Conservation (phyloP, 2,888 invertebrate species). For the Drosophila pullipes region DNA sequence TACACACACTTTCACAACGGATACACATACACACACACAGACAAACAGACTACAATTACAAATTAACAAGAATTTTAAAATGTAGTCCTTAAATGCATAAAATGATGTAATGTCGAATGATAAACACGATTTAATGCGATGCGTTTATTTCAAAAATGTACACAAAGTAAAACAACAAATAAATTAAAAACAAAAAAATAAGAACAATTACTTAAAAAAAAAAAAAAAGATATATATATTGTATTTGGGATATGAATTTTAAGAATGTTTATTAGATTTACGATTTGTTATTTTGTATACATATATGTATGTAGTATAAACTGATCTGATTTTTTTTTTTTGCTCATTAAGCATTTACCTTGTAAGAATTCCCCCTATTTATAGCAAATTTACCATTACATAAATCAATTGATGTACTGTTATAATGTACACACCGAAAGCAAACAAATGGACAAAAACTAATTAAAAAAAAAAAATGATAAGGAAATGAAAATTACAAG, state of each 20-base stretch:
- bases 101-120: conserved; percentile 37
- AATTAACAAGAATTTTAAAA: conserved; percentile 45
- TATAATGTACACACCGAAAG: conserved; percentile 69
- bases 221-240: conserved; percentile 20
- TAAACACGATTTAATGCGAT: conserved; percentile 23
- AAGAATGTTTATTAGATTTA: conserved; percentile 80
- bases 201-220: conserved; percentile 33
- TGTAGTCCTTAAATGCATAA: conserved; percentile 65
- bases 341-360: conserved; percentile 81
- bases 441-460: conserved; percentile 31
- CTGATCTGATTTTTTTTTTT: conserved; percentile 70
- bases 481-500: conserved; percentile 33
- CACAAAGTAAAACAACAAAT: conserved; percentile 31
- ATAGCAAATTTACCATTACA: conserved; percentile 79
- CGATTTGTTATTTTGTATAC: conserved; percentile 79
- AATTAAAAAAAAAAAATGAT: conserved; percentile 31
- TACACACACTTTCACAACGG: conserved; percentile 12
- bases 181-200: conserved; percentile 14
- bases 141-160: conserved; percentile 34
- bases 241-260: conserved; percentile 78
- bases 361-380: conserved; percentile 77
- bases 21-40: conserved; percentile 29
- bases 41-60: conserved; percentile 35
- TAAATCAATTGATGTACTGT: conserved; percentile 74
- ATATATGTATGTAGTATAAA: conserved; percentile 76